phyloP scores from a whole-genome alignment of 37 sponge, comb jelly and placozoan species.

The Hormiphora californensis region DNA sequence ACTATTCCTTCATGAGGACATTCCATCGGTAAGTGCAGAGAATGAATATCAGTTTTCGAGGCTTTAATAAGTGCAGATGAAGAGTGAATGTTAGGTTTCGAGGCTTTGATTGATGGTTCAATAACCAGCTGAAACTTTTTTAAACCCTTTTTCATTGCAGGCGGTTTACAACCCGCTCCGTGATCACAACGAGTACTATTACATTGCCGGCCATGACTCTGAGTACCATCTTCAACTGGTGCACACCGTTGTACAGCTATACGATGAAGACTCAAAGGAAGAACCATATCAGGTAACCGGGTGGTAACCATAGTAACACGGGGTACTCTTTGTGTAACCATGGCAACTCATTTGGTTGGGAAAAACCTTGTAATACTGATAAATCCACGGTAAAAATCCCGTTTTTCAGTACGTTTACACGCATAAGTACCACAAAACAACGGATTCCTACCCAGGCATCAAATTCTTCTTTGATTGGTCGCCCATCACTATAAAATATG shows the following conservation, averaged over 20 bases:
- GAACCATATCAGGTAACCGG: neutral
- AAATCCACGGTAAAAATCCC: neutral
- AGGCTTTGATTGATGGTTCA: no score
- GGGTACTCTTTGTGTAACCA: neutral
- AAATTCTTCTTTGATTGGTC: slow-evolving; percentile 4
- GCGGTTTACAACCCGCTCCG: neutral
- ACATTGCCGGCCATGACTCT: neutral
- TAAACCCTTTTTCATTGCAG: neutral
- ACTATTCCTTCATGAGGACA: neutral
- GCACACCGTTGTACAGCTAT: neutral
- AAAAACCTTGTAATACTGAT: neutral
- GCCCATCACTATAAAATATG: slow-evolving; percentile 15
- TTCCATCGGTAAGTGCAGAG: no score
- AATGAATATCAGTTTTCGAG: no score
- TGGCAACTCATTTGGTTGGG: neutral
- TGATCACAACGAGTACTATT: neutral
- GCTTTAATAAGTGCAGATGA: no score
- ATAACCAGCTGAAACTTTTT: no score
- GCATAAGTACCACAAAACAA: neutral
- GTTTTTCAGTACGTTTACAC: neutral
- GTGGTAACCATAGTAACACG: neutral
- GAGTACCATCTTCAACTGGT: slow-evolving; percentile 28
- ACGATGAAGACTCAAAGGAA: neutral
- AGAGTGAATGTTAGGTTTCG: no score
- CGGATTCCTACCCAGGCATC: neutral